Evolutionary conservation across 2,888 invertebrate species (phyloP).

Genomic region (Acleris literana): DNA sequence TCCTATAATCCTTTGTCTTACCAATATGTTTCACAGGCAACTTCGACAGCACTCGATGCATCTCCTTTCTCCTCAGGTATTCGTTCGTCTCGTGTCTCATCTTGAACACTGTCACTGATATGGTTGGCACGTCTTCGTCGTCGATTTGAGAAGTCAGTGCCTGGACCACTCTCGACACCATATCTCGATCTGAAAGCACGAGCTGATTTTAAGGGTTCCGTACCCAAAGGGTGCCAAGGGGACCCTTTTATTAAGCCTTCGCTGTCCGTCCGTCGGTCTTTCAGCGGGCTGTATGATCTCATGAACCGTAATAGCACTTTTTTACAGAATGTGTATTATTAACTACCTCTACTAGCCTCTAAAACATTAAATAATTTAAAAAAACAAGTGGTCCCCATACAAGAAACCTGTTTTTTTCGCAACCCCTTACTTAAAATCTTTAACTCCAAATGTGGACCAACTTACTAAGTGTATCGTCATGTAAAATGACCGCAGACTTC

Average conservation of each 20-base stretch:
- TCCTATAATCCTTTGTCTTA: conserved; percentile 41
- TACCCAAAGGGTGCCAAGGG: too few species aligned
- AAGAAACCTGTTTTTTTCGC: too few species aligned
- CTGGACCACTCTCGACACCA: conserved; percentile 85
- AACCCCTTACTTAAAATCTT: too few species aligned
- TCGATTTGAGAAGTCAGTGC: conserved; percentile 82
- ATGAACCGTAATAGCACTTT: too few species aligned
- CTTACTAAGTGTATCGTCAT: conserved; percentile 89
- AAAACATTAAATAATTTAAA: too few species aligned
- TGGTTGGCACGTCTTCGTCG: conserved; percentile 66
- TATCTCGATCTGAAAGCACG: conserved; percentile 81
- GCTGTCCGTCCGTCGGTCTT: too few species aligned
- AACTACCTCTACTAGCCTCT: too few species aligned
- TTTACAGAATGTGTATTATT: too few species aligned
- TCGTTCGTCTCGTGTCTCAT: conserved; percentile 79
- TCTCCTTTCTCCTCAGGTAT: conserved; percentile 69
- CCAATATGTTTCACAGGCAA: conserved; percentile 78
- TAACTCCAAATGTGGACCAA: background rate
- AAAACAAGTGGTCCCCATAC: too few species aligned
- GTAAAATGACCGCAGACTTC: conserved; percentile 88
- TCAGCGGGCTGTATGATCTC: too few species aligned
- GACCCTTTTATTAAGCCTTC: too few species aligned
- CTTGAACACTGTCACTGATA: conserved; percentile 80
- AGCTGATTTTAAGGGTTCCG: too few species aligned
- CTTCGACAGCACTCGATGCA: conserved; percentile 71